A percentile compares a stretch with the other conserved stretches of the same genome.
Conservation (phyloP, 2,113 vertebrate genomes). For the Cephalopterus ornatus region DNA sequence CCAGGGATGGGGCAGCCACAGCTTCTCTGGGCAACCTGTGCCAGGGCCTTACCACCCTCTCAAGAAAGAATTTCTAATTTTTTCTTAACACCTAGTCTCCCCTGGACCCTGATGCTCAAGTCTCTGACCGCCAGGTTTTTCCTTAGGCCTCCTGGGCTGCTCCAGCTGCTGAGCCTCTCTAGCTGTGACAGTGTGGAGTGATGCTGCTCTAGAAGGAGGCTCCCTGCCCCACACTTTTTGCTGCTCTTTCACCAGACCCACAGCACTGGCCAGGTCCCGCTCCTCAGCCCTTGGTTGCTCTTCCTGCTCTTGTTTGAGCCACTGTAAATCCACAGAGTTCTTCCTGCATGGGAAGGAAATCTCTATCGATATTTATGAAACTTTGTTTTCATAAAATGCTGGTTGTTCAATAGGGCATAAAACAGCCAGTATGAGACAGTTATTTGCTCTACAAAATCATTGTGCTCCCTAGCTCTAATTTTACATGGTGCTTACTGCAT, state of each 20-base stretch:
- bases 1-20: not conserved
- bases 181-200: fast-evolving
- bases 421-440: constrained; percentile 58
- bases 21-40: not conserved
- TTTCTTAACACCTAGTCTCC: not conserved
- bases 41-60: not conserved
- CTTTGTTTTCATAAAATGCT: constrained; percentile 70
- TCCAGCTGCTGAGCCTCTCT: not conserved
- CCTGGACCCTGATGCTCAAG: not conserved
- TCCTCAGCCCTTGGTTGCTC: not conserved
- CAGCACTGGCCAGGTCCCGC: not conserved
- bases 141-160: too few species aligned
- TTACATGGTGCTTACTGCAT: constrained; percentile 48
- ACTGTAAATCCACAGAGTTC: not conserved
- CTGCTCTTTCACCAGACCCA: not conserved
- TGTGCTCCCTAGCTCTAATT: constrained; percentile 59
- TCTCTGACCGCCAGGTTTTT: fast-evolving
- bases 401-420: constrained; percentile 73
- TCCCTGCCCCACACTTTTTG: not conserved
- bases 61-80: not conserved
- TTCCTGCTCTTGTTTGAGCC: not conserved
- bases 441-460: constrained; percentile 71
- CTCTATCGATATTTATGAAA: constrained; percentile 38
- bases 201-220: not conserved
- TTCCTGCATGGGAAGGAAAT: not conserved